A percentile compares a stretch with the other conserved stretches of the same genome.
These are phyloP conservation scores for Lasioglossum pauxillum DNA, from an alignment of 2,888 invertebrate genomes.

Conservation along the genomic window DNA sequence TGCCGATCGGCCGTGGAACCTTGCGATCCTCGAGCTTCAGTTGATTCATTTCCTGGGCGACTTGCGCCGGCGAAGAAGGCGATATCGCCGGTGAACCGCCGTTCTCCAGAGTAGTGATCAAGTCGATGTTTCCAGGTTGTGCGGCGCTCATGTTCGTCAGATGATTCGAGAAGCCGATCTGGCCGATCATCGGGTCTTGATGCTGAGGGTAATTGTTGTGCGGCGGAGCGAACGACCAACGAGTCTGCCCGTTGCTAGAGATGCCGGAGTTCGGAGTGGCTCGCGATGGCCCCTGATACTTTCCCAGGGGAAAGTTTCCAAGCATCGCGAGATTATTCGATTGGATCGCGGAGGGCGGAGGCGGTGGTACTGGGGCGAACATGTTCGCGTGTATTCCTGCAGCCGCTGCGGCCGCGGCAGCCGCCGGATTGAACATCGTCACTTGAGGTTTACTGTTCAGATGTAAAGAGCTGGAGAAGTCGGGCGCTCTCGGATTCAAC, in stretches of 20 bases:
- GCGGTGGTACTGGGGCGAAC: conserved; percentile 79
- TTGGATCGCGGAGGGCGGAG: conserved; percentile 77
- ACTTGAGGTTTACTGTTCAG: conserved; percentile 81
- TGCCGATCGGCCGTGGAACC: conserved; percentile 91
- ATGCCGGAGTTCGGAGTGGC: conserved; percentile 73
- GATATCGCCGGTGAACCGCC: conserved; percentile 84
- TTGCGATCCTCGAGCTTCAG: conserved; percentile 86
- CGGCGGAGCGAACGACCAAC: conserved; percentile 82
- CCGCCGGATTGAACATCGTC: conserved; percentile 78
- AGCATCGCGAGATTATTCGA: conserved; percentile 80
- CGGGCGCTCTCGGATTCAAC: conserved; percentile 92
- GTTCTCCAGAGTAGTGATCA: conserved; percentile 84
- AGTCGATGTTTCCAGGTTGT: conserved; percentile 77
- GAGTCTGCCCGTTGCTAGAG: conserved; percentile 78
- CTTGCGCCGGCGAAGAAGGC: conserved; percentile 85
- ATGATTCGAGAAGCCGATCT: conserved; percentile 81
- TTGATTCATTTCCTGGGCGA: conserved; percentile 80
- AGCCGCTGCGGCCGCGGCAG: conserved; percentile 29
- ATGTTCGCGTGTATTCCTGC: conserved; percentile 79
- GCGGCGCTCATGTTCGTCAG: conserved; percentile 74
- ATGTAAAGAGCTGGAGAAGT: conserved; percentile 88
- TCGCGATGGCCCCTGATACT: conserved; percentile 77
- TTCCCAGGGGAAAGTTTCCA: conserved; percentile 80
- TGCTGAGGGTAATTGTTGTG: conserved; percentile 79
- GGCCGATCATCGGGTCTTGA: conserved; percentile 81